Base-by-base conservation (phyloP, 2,797 vertebrate genomes). In the Geotrypetes seraphini region DNA sequence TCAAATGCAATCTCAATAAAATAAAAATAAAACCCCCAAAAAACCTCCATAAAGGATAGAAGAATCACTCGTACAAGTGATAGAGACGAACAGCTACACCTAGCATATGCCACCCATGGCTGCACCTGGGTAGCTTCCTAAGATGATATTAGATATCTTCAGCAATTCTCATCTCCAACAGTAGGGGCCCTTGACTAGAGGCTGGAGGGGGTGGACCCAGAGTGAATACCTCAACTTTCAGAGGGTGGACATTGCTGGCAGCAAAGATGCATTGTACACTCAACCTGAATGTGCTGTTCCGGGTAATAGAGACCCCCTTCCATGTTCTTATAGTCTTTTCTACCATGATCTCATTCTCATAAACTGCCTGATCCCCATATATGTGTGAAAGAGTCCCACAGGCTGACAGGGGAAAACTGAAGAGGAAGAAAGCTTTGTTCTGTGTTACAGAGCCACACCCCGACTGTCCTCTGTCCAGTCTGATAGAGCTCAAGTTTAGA, bases 261-360 rank as follows among this genome's bases (percentile, higher is more conserved):
- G 28, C 14, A 19, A 35, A 39, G 23, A 25, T 26, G n/a, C 53
- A 56, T 13, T 43, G 36, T 14, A 51, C 11, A 9, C 27, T 33
- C 25, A 56, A 15, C 32, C 53, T 56, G 34, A 55, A 46, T 10
- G 11, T 10, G 12, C 36, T 32, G 30, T 50, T 46, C 11, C 27
- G 39, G 5, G 33, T 34, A n/a, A 50, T 16, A 5, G 41, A 39
- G 10, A 33, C 24, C 1, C 23, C 8, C 2, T 17, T 11, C 11
- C 41, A 38, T 1, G 5, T 7, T 1, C 18, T 13, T 10, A 28
- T 9, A 3, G 12, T 5, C 19, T 22, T 13, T 7, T 37, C 31
- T 3, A 21, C 31, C 19, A 12, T 7, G 17, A 55, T 17, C 20
- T 18, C 17, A 8, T 55, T 55, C 27, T 55, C 34, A 17, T 55